Evolutionary conservation across 2,113 vertebrate genomes (phyloP), one percentile per base, ranked within the genome.

Genomic region (Zapus hudsonius): DNA sequence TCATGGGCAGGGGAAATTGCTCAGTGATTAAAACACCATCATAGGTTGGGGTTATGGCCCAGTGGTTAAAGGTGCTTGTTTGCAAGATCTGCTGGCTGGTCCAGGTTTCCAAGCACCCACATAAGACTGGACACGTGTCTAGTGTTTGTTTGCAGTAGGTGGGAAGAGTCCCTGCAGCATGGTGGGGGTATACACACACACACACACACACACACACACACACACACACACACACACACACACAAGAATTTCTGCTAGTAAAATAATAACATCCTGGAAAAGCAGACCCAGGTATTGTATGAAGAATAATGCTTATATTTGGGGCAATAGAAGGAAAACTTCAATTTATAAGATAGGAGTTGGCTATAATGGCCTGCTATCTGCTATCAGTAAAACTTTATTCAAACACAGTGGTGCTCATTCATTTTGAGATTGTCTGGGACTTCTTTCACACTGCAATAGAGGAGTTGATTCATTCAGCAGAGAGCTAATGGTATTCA

Each of bases 221-320:
- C 52, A 12, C 11, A 12, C 6, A 52, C 52, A 52, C 52, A 52
- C 52, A 52, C 52, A 52, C 52, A 13, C 52, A 52, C 52, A 52
- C 52, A 8, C 12, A 52, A 52, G 52, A 52, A 3, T 52, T 52
- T 52, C 52, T 52, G 52, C 16, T 10, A 7, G 11, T 52, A 91
- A 88, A 87, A 42, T 63, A 20, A 52, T 64, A 88, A 90, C 44
- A 86, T 89, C 55, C 70, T 86, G 2, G 78, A 57, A 82, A 87
- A 92, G 40, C 40, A 85, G 10, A 55, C 36, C 69, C 47, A 89
- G 27, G 44, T 94, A 74, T 6, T 84, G 23, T 83, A 63, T 89
- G 70, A 81, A 92, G 27, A 33, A 10, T 73, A 73, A 57, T 27
- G 5, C n/a, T n/a, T n/a, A n/a, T n/a, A n/a, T n/a, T 17, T 52